Percentiles rank a stretch among this genome's conserved stretches.
These are phyloP conservation scores for Xylophagus ater DNA, from an alignment of 2,888 invertebrate genomes.

Conservation along the genomic window DNA sequence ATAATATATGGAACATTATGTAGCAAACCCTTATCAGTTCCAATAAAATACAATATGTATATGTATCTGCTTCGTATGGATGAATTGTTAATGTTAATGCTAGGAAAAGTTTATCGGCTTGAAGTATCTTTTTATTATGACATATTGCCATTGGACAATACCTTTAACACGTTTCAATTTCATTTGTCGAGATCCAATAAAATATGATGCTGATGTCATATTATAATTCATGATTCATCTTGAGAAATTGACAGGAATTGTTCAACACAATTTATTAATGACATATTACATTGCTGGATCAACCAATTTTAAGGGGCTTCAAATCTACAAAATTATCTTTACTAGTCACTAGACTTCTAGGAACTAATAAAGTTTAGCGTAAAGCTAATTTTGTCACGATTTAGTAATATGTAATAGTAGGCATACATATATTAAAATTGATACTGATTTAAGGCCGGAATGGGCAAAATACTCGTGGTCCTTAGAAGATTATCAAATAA, in stretches of 20 bases:
- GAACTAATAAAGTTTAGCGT: too few relatives aligned
- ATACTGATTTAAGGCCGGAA: too few relatives aligned
- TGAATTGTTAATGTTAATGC: slow-evolving; percentile 53
- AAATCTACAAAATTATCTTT: too few relatives aligned
- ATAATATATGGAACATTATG: slow-evolving; percentile 73
- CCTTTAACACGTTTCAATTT: slow-evolving; percentile 54
- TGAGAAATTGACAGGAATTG: slow-evolving; percentile 49
- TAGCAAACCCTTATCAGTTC: slow-evolving; percentile 78
- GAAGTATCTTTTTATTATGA: slow-evolving; percentile 24
- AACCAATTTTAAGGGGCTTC: too few relatives aligned
- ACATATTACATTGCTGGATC: too few relatives aligned
- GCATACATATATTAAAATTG: too few relatives aligned
- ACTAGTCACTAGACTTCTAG: too few relatives aligned
- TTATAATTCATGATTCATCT: slow-evolving; percentile 51
- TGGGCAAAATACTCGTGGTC: too few relatives aligned
- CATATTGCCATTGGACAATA: slow-evolving; percentile 45
- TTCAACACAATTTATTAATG: slow-evolving; percentile 25
- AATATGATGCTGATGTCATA: slow-evolving; percentile 46
- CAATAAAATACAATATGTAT: too few relatives aligned
- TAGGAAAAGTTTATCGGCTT: slow-evolving; percentile 51
- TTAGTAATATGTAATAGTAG: too few relatives aligned
- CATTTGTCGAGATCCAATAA: slow-evolving; percentile 53
- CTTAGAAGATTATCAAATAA: too few relatives aligned
- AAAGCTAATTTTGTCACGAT: too few relatives aligned
- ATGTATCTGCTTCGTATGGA: slow-evolving; percentile 49